Percentiles rank a stretch among this genome's conserved stretches.
Conservation (phyloP, 2,888 invertebrate genomes). For the Mythimna ferrago region DNA sequence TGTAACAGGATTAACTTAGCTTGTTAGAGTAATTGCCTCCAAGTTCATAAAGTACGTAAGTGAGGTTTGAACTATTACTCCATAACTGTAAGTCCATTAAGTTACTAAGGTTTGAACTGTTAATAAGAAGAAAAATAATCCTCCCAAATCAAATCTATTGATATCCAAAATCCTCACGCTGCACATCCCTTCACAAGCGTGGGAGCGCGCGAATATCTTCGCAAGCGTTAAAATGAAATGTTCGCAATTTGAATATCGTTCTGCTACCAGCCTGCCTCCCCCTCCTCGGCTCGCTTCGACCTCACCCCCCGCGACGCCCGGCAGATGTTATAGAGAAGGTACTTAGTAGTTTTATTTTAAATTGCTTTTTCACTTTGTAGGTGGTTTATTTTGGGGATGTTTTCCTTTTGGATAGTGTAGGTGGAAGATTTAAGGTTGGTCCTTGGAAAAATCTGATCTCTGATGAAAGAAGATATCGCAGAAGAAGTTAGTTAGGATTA, state of each 20-base stretch:
- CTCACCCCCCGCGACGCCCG: constrained; percentile 34
- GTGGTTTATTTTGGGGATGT: constrained; percentile 23
- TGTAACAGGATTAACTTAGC: too few relatives aligned
- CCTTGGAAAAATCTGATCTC: too few relatives aligned
- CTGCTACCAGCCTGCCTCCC: constrained; percentile 64
- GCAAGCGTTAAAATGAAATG: constrained; percentile 91
- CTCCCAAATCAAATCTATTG: constrained; percentile 17
- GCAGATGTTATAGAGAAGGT: constrained; percentile 44
- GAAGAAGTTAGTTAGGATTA: too few relatives aligned
- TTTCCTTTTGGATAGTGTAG: neutral
- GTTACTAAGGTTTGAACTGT: too few relatives aligned
- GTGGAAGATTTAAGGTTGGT: neutral
- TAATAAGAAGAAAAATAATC: too few relatives aligned
- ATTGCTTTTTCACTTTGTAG: constrained; percentile 48
- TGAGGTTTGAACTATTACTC: too few relatives aligned
- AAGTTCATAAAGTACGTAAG: too few relatives aligned
- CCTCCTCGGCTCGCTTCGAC: constrained; percentile 14
- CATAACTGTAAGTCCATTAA: too few relatives aligned
- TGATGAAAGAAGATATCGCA: too few relatives aligned
- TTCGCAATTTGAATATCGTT: constrained; percentile 90
- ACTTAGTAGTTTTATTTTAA: constrained; percentile 57
- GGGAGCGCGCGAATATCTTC: constrained; percentile 89
- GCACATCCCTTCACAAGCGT: constrained; percentile 78
- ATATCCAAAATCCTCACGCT: constrained; percentile 1
- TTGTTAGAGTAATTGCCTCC: too few relatives aligned